Evolutionary conservation across 2,888 invertebrate species (phyloP).

Genomic region (Elgonia sp.): DNA sequence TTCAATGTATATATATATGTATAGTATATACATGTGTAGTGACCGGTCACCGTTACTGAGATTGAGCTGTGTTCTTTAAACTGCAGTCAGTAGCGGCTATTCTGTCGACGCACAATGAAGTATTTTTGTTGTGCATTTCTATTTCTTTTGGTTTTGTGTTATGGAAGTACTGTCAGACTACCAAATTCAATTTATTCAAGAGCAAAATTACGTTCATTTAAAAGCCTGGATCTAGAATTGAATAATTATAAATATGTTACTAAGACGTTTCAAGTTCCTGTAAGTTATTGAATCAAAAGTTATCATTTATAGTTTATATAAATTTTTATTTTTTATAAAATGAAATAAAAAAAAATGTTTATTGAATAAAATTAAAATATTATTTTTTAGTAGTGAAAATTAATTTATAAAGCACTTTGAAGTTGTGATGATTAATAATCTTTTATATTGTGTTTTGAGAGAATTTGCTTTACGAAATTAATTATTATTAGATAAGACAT

Average conservation of each 20-base stretch:
- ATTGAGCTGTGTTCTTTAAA: slow-evolving; percentile 13
- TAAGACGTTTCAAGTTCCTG: slow-evolving; percentile 52
- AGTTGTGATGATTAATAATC: no score
- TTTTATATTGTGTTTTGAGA: no score
- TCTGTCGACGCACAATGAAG: slow-evolving; percentile 34
- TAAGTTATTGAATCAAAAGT: slow-evolving; percentile 10
- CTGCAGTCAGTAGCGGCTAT: slow-evolving; percentile 1
- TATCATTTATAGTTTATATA: no score
- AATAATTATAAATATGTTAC: slow-evolving; percentile 32
- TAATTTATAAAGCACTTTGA: no score
- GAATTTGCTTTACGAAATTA: no score
- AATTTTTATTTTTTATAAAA: no score
- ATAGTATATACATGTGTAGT: neutral
- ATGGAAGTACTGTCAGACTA: slow-evolving; percentile 16
- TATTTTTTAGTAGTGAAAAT: no score
- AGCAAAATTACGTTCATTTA: neutral
- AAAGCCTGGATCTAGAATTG: neutral
- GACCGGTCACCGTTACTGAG: slow-evolving; percentile 19
- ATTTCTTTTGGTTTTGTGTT: slow-evolving; percentile 5
- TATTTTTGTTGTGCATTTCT: slow-evolving; percentile 10
- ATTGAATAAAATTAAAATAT: no score
- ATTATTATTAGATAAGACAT: no score
- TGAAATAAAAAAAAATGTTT: no score
- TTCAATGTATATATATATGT: slow-evolving; percentile 12
- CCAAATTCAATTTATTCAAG: slow-evolving; percentile 17